Base-by-base conservation (phyloP, 2,888 invertebrate genomes). In the Noctuana brunneofusca region DNA sequence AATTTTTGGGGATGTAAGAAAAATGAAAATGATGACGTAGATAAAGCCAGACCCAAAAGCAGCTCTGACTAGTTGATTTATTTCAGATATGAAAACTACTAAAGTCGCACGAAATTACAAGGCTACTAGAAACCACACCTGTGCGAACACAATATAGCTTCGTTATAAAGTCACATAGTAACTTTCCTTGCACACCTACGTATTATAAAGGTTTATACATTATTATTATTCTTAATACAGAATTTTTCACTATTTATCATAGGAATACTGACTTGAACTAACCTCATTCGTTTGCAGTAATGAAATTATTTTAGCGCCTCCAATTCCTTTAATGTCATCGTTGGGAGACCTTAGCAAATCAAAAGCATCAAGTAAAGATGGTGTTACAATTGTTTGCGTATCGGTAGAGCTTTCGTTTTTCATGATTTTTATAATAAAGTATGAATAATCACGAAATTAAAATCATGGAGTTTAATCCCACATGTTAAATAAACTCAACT, bases 331-430 rank as follows among this genome's bases (percentile, higher is more conserved):
- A 12, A 71, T 71, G 64, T 86, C 86, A 70, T 87, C 86, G 74
- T 84, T 85, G 5, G 78, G 65, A 2, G 80, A 80, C 73, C 82
- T 86, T 16, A 90, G 74, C 65, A 86, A 79, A 70, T 86, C 86
- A 71, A 90, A 92, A 30, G 90, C 85, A 67, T 89, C 90, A 65
- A 92, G 76, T 66, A 91, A 76, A 14, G 89, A 87, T 50, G 85
- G 66, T 22, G 83, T 80, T 3, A 86, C 81, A 78, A 80, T 78
- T 49, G 76, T 79, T 54, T 70, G 71, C 64, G 74, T 66, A 59
- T 70, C 73, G 58, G 66, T 72, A 49, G 66, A 56, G 63, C 71
- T 75, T 71, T 81, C 80, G 70, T 85, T 86, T 67, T 80, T 81
- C 86, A 89, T 87, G 80, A 80, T 84, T 22, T 63, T 58, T 14